Conservation (phyloP, 2,113 vertebrate species). For the Zosterops hypoxanthus region DNA sequence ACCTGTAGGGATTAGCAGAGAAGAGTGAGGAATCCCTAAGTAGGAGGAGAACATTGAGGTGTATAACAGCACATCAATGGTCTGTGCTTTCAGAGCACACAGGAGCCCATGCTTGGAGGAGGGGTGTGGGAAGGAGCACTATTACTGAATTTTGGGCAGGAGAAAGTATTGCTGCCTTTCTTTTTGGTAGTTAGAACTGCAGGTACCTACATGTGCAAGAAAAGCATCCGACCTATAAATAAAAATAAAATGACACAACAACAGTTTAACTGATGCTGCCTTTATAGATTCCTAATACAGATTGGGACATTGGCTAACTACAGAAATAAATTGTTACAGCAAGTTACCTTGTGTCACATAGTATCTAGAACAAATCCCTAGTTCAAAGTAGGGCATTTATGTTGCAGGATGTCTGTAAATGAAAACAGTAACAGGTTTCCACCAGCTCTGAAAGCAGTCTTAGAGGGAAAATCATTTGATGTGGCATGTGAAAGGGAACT, state of each 20-base stretch:
- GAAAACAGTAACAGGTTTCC: background rate
- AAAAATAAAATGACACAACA: background rate
- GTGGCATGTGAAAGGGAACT: background rate
- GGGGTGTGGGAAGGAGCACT: background rate
- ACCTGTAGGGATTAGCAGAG: background rate
- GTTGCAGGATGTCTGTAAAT: background rate
- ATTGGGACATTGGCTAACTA: background rate
- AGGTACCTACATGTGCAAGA: background rate
- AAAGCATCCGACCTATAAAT: background rate
- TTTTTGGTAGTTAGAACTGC: background rate
- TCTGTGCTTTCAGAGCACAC: background rate
- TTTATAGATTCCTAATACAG: background rate
- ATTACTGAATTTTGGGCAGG: background rate
- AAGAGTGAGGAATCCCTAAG: background rate
- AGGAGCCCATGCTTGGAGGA: background rate
- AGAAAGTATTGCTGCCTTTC: background rate
- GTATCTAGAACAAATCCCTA: background rate
- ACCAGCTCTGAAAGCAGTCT: background rate
- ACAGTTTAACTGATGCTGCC: background rate
- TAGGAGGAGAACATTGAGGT: background rate
- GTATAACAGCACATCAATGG: background rate
- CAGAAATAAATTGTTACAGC: background rate
- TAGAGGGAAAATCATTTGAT: background rate
- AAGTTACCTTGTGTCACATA: background rate
- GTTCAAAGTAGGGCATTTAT: background rate